Conservation (phyloP, 2,113 vertebrate genomes). For the Dasypus novemcinctus region DNA sequence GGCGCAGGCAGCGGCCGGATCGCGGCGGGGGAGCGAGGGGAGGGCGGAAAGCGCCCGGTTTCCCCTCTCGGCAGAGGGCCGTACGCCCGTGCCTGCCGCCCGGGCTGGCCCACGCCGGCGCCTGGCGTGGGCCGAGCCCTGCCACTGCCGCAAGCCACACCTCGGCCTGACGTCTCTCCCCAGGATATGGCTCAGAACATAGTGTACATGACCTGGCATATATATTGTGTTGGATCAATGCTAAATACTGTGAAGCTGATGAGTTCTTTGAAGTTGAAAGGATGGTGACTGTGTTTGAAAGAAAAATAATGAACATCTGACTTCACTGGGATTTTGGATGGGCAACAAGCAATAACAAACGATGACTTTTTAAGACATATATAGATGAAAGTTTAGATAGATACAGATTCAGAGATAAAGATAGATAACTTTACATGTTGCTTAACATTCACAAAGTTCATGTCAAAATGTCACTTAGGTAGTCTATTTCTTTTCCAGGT, state of each 20-base stretch:
- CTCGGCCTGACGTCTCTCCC: too few species aligned
- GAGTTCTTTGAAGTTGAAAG: slow-evolving; percentile 37
- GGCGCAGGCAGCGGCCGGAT: too few species aligned
- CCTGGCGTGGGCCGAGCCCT: too few species aligned
- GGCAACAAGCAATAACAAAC: background rate
- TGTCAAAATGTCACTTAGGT: background rate
- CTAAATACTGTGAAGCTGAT: slow-evolving; percentile 48
- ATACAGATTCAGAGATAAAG: background rate
- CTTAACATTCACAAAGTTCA: background rate
- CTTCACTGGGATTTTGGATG: slow-evolving; percentile 7
- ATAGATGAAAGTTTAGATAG: background rate
- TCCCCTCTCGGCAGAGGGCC: too few species aligned
- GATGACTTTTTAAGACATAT: background rate
- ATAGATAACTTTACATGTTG: background rate
- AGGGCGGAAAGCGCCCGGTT: too few species aligned
- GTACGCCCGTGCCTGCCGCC: too few species aligned
- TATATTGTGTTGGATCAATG: slow-evolving; percentile 48
- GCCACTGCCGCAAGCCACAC: too few species aligned
- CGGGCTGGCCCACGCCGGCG: too few species aligned
- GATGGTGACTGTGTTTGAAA: background rate
- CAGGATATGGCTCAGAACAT: background rate
- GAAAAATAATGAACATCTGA: slow-evolving; percentile 25
- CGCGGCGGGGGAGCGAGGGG: too few species aligned
- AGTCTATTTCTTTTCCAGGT: background rate
- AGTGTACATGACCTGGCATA: background rate